Conservation (phyloP, 1,140 invertebrate genomes). For the Sycophaga agraensis region DNA sequence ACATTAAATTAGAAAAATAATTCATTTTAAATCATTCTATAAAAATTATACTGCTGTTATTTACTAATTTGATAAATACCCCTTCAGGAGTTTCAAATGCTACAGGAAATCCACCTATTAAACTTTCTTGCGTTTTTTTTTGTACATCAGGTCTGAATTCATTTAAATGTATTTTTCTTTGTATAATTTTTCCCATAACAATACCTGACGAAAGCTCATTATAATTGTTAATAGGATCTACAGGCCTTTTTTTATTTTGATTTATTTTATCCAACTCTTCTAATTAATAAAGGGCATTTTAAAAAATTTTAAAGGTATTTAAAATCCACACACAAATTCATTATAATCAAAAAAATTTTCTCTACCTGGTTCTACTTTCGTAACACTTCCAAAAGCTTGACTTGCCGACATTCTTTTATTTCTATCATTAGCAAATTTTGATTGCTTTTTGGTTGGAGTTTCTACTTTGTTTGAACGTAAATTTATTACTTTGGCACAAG, state of each 20-base stretch:
- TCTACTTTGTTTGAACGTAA: constrained; percentile 31
- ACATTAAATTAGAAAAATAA: constrained; percentile 17
- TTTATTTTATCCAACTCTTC: constrained; percentile 49
- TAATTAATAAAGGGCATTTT: neutral
- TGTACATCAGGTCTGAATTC: constrained; percentile 33
- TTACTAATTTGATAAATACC: constrained; percentile 6
- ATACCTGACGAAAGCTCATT: constrained; percentile 52
- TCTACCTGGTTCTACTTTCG: constrained; percentile 28
- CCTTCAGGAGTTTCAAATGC: constrained; percentile 35
- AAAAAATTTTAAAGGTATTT: neutral
- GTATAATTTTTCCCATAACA: constrained; percentile 64
- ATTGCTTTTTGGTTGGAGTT: constrained; percentile 31
- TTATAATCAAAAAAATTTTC: neutral
- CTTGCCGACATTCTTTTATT: constrained; percentile 37
- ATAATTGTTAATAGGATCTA: constrained; percentile 58
- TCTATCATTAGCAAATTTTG: constrained; percentile 40
- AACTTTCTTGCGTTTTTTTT: neutral
- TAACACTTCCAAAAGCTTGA: constrained; percentile 30
- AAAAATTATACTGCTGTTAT: neutral
- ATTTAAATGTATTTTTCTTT: constrained; percentile 54
- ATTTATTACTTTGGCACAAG: constrained; percentile 64
- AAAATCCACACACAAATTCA: neutral
- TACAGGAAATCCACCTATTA: constrained; percentile 41
- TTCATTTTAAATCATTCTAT: constrained; percentile 4
- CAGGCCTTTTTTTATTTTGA: constrained; percentile 33